These are phyloP conservation scores for Theristus sp. DNA, from an alignment of 2,888 invertebrate species.

Conservation along the genomic window DNA sequence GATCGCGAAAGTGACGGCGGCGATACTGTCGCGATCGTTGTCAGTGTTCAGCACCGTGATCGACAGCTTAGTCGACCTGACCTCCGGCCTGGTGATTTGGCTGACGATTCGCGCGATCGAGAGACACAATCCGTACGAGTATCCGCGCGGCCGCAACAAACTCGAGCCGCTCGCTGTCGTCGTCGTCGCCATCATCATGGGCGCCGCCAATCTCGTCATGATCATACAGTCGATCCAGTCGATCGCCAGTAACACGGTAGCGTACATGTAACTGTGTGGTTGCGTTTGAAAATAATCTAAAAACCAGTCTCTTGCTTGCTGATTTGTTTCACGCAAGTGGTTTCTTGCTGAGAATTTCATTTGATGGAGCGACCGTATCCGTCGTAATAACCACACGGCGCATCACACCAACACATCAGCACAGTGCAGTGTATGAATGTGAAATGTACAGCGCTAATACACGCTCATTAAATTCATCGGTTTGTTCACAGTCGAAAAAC, in stretches of 20 bases:
- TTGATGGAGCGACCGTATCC: no score
- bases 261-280: no score
- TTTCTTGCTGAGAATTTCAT: not conserved
- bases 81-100: slow-evolving; percentile 14
- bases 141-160: slow-evolving; percentile 31
- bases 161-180: slow-evolving; percentile 35
- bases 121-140: slow-evolving; percentile 27
- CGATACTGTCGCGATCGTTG: slow-evolving; percentile 34
- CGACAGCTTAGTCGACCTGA: slow-evolving; percentile 34
- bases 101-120: slow-evolving; percentile 11
- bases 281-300: no score
- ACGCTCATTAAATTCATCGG: no score
- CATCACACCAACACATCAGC: no score
- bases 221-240: slow-evolving; percentile 30
- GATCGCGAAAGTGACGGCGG: slow-evolving; percentile 27
- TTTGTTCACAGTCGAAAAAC: no score
- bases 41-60: slow-evolving; percentile 35
- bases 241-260: slow-evolving; percentile 15
- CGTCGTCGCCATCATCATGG: slow-evolving; percentile 35
- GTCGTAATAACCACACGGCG: no score
- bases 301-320: no score
- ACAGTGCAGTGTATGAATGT: no score
- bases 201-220: slow-evolving; percentile 26
- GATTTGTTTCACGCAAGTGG: no score
- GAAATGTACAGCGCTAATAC: no score